A percentile compares a stretch with the other conserved stretches of the same genome.
phyloP scores from a whole-genome alignment of 2,888 invertebrate genomes.

The Operophtera brumata region DNA sequence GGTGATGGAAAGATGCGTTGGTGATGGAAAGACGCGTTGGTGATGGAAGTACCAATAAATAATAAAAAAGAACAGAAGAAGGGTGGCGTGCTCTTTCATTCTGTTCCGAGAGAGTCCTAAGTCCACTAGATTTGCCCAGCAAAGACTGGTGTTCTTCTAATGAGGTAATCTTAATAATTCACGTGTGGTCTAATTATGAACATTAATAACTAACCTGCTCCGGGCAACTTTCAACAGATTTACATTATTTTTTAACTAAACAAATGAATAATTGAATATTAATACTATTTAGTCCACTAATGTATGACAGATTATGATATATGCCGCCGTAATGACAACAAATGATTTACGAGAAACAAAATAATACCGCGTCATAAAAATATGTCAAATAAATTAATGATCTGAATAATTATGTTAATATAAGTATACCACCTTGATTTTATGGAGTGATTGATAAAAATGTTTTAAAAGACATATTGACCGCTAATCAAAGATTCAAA shows the following conservation, averaged over 20 bases:
- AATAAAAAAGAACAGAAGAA: no score
- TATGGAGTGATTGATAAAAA: neutral
- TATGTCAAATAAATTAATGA: conserved; percentile 30
- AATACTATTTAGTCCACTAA: conserved; percentile 31
- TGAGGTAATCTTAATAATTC: neutral
- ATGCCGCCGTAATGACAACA: conserved; percentile 32
- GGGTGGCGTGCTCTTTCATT: no score
- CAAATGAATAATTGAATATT: conserved; percentile 38
- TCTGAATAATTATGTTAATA: conserved; percentile 24
- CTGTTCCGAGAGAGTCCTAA: no score
- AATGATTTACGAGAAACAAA: conserved; percentile 35
- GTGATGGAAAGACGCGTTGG: no score
- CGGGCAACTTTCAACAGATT: conserved; percentile 27
- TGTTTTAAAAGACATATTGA: neutral
- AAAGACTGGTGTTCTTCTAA: no score
- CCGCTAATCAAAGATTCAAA: no score
- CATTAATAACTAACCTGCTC: conserved; percentile 17
- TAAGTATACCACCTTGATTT: neutral
- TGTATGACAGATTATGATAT: conserved; percentile 41
- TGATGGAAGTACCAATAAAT: no score
- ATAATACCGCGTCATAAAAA: conserved; percentile 26
- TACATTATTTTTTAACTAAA: conserved; percentile 32
- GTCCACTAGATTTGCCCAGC: no score
- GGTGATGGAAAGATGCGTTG: no score
- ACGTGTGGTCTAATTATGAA: conserved; percentile 29